phyloP scores from a whole-genome alignment of 2,113 vertebrate species.

The Asarcornis scutulata region DNA sequence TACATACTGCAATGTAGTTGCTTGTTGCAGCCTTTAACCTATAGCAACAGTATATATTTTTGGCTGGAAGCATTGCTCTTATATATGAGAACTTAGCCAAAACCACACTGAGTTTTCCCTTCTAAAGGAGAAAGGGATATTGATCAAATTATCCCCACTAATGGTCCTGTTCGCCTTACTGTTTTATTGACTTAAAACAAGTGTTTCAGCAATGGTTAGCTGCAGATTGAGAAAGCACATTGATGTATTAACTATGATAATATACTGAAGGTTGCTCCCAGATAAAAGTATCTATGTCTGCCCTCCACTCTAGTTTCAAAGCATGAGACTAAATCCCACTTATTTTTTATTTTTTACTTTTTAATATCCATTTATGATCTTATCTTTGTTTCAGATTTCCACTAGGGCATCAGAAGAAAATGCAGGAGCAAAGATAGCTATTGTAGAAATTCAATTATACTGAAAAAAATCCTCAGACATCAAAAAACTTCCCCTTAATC shows the following conservation, averaged over 20 bases:
- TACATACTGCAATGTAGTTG: background rate
- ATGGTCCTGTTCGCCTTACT: background rate
- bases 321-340: background rate
- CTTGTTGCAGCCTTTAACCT: background rate
- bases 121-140: background rate
- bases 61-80: background rate
- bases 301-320: background rate
- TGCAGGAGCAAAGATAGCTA: background rate
- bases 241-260: slow-evolving; percentile 2
- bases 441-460: background rate
- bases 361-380: background rate
- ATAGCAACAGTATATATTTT: background rate
- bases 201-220: background rate
- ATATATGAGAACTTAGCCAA: background rate
- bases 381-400: background rate
- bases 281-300: background rate
- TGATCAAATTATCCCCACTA: background rate
- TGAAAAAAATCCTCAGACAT: background rate
- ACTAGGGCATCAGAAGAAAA: background rate
- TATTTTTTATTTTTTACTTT: background rate
- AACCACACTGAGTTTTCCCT: background rate
- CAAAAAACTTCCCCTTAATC: background rate
- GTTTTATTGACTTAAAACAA: background rate
- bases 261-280: background rate
- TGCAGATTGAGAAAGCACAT: background rate